A percentile compares a stretch with the other conserved stretches of the same genome.
Evolutionary conservation across 2,797 vertebrate species (phyloP).

Genomic region (Champsocephalus esox): DNA sequence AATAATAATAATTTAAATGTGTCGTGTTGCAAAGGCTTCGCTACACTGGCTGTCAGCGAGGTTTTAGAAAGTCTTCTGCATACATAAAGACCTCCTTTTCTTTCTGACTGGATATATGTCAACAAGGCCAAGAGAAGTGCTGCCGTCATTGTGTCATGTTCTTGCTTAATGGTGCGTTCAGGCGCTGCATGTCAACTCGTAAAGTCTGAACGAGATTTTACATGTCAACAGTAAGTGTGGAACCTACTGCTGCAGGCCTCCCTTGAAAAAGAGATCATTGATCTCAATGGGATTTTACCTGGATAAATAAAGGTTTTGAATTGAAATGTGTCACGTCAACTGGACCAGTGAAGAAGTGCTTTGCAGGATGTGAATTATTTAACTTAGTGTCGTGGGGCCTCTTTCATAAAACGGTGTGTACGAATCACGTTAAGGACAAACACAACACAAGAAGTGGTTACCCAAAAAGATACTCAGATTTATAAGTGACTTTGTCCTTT

Average conservation of each 20-base stretch:
- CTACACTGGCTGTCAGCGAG: not conserved
- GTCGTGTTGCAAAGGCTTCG: not conserved
- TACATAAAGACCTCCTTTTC: not conserved
- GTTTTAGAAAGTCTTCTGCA: not conserved
- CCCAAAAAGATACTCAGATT: too few relatives aligned
- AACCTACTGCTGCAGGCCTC: too few relatives aligned
- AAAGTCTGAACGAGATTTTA: slow-evolving; percentile 8
- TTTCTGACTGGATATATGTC: slow-evolving; percentile 7
- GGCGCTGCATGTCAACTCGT: slow-evolving; percentile 1
- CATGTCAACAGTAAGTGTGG: not conserved
- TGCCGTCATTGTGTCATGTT: not conserved
- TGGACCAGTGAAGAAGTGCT: slow-evolving; percentile 5
- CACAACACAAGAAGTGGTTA: too few relatives aligned
- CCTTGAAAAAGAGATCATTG: too few relatives aligned
- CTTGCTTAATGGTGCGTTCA: slow-evolving; percentile 6
- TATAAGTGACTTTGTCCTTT: too few relatives aligned
- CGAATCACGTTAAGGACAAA: too few relatives aligned
- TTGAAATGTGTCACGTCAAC: slow-evolving; percentile 31
- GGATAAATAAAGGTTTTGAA: too few relatives aligned
- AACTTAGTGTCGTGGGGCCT: not conserved
- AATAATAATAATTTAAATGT: not conserved
- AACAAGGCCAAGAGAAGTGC: not conserved
- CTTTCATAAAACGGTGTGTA: too few relatives aligned
- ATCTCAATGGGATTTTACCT: too few relatives aligned
- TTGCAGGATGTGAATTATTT: slow-evolving; percentile 8